These are phyloP conservation scores for Stomatorhinus walkeri DNA, from an alignment of 2,797 vertebrate species.

Conservation along the genomic window DNA sequence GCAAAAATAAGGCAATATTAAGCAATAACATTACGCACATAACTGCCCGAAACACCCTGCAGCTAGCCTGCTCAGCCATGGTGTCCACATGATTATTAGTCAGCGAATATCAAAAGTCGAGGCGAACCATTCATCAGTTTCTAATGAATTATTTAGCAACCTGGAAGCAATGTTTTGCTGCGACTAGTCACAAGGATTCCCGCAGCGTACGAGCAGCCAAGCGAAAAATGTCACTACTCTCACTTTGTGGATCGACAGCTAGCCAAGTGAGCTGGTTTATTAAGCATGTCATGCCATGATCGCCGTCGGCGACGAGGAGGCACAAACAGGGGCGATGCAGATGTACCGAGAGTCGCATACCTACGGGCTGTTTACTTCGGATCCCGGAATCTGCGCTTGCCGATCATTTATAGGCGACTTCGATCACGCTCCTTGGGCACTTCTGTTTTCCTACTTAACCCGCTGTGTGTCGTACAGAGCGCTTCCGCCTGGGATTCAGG, in stretches of 20 bases:
- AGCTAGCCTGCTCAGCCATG: background rate
- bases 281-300: background rate
- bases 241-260: background rate
- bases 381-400: background rate
- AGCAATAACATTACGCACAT: background rate
- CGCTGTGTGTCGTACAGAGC: background rate
- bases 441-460: constrained; percentile 6
- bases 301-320: background rate
- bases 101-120: background rate
- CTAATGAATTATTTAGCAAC: background rate
- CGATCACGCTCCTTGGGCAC: background rate
- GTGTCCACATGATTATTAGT: background rate
- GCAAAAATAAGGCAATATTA: background rate
- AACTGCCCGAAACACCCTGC: background rate
- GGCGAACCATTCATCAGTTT: background rate
- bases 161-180: background rate
- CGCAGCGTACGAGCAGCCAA: background rate
- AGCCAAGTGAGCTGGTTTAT: background rate
- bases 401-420: constrained; percentile 11
- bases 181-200: background rate
- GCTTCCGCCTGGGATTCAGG: background rate
- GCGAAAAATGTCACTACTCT: background rate
- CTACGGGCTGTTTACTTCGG: background rate
- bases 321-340: background rate
- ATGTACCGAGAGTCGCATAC: background rate